Evolutionary conservation across 2,888 invertebrate species (phyloP), one percentile per base, ranked within the genome.

Genomic region (Margaritifera margaritifera): DNA sequence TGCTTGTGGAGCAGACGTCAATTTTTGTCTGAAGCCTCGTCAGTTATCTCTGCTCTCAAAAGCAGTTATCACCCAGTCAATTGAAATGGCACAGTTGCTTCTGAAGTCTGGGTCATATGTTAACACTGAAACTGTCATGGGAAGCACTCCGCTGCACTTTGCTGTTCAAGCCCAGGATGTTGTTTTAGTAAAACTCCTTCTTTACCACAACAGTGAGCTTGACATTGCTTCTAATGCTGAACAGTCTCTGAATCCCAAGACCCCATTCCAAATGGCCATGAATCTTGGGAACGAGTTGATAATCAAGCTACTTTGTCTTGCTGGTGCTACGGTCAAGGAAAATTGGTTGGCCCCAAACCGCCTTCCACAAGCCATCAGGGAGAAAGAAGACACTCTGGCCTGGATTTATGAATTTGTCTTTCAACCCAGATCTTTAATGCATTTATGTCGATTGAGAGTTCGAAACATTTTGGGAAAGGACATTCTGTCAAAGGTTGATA

Each of bases 261-360:
- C 83, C 22, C 84, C 85, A 3, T 74, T 87, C 62, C 79, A 84
- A 59, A 67, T 83, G 22, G 86, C 86, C 5, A 72, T 86, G 59
- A 71, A 69, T 24, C 50, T 61, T 15, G 82, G 78, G 3, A 70
- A 82, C 66, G 70, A 76, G 53, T 75, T 80, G 58, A 74, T 84
- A 55, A 74, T 86, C 59, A 76, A 78, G 54, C 67, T 83, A 58
- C 69, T 87, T 24, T 69, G 85, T n/a, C 62, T 68, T 24, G 78
- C 76, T 55, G 84, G 84, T 1, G 84, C 82, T 59, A 77, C 75
- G 25, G 72, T 82, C 18, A 61, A 74, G n/a, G 74, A 68, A 58
- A 51, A 61, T 20, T 72, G 78, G 72, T 66, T 84, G 18, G 56
- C 69, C 19, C 61, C 61, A 24, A 66, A 69, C 15, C 68, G 72